phyloP scores from a whole-genome alignment of 2,888 invertebrate species.

The Ashinkailepas kermadecensis region DNA sequence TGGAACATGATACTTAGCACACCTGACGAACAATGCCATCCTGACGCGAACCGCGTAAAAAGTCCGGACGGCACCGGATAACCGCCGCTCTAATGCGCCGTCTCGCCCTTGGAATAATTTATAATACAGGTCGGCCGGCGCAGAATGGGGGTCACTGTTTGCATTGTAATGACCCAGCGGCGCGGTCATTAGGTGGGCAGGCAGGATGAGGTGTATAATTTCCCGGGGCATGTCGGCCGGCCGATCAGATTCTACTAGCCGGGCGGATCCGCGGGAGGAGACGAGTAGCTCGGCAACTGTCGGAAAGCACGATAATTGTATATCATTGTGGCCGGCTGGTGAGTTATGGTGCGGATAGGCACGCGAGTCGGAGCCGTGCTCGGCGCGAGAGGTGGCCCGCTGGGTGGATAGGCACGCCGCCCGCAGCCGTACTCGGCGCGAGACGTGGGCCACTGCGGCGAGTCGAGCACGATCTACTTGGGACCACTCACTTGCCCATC shows the following conservation, averaged over 20 bases:
- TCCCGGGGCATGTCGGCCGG: neutral
- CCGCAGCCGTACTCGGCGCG: too few relatives aligned
- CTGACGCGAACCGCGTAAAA: neutral
- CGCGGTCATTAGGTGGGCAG: neutral
- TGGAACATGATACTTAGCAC: constrained; percentile 9
- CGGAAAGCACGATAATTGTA: neutral
- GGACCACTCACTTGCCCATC: too few relatives aligned
- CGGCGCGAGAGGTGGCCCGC: neutral
- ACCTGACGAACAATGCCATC: neutral
- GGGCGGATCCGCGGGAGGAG: neutral
- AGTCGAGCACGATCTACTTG: too few relatives aligned
- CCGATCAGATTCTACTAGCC: neutral
- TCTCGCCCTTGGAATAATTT: neutral
- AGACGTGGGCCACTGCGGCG: too few relatives aligned
- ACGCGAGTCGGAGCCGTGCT: neutral
- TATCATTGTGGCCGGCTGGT: neutral
- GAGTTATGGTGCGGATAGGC: neutral
- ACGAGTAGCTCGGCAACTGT: neutral
- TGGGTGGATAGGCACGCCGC: too few relatives aligned
- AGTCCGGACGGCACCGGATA: neutral
- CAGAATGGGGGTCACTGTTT: constrained; percentile 11
- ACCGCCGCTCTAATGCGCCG: neutral
- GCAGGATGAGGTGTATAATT: neutral
- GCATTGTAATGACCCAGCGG: neutral
- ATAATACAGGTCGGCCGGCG: neutral